phyloP scores from a whole-genome alignment of 2,113 vertebrate genomes.

The Corythoichthys intestinalis region DNA sequence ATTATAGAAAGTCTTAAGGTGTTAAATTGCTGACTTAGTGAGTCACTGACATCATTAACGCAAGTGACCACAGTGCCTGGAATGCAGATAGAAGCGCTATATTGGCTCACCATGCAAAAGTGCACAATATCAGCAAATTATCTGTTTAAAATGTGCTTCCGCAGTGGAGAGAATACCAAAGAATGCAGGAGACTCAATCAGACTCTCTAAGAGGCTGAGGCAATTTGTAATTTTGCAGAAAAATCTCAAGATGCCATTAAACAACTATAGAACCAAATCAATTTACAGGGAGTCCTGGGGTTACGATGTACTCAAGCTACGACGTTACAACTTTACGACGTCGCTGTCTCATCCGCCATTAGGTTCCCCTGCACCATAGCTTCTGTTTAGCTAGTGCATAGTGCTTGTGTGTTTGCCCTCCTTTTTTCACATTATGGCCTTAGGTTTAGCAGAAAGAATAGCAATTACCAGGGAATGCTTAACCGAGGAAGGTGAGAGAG shows the following conservation, averaged over 20 bases:
- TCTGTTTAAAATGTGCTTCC: not conserved
- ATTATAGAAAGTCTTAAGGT: not conserved
- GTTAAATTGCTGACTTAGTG: conserved; percentile 14
- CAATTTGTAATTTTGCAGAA: not conserved
- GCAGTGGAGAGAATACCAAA: conserved; percentile 3
- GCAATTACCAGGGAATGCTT: no score
- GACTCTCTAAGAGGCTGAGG: conserved; percentile 6
- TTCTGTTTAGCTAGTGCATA: no score
- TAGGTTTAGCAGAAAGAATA: no score
- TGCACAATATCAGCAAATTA: conserved; percentile 2
- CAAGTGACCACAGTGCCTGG: conserved; percentile 18
- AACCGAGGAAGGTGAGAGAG: no score
- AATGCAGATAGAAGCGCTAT: conserved; percentile 36
- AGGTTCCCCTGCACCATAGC: no score
- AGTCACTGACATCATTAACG: conserved; percentile 34
- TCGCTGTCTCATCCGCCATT: no score
- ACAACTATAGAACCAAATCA: not conserved
- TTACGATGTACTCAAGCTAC: no score
- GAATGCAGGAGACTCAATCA: not conserved
- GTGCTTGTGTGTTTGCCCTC: no score
- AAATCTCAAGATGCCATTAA: not conserved
- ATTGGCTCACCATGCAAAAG: conserved; percentile 15
- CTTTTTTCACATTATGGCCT: no score
- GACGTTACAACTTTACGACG: no score
- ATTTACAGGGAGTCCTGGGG: no score